phyloP scores from a whole-genome alignment of 2,113 vertebrate species.

The Garra rufa region DNA sequence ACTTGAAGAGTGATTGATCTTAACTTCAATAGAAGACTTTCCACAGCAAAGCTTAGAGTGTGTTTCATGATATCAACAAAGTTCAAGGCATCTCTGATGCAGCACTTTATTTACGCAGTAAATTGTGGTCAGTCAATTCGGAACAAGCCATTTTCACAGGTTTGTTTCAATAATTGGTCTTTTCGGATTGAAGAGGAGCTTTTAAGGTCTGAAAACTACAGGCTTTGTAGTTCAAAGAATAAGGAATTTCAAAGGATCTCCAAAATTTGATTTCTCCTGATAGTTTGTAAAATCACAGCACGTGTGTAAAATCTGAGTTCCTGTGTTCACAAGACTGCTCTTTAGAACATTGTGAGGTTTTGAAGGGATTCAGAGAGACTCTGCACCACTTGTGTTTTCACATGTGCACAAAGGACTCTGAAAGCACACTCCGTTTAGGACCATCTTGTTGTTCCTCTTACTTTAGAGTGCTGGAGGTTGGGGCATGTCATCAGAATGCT shows the following conservation, averaged over 20 bases:
- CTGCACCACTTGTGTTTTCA: background rate
- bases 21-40: too few species aligned
- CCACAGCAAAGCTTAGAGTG: too few species aligned
- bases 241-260: too few species aligned
- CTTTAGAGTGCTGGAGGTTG: slow-evolving; percentile 5
- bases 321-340: background rate
- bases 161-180: too few species aligned
- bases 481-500: slow-evolving; percentile 6
- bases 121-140: too few species aligned
- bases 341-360: background rate
- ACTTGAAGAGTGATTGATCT: background rate
- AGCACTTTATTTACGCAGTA: too few species aligned
- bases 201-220: too few species aligned
- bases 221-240: too few species aligned
- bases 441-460: background rate
- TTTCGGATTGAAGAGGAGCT: too few species aligned
- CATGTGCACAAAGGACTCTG: background rate
- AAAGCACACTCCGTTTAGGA: slow-evolving; percentile 6
- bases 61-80: too few species aligned
- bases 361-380: background rate
- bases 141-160: too few species aligned
- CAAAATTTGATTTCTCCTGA: background rate
- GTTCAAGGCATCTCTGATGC: too few species aligned
- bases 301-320: background rate
- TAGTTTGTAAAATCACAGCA: background rate